Percentiles rank a stretch among this genome's conserved stretches.
phyloP scores from a whole-genome alignment of 2,797 vertebrate genomes.

The Cynodonichthys magdalenae region DNA sequence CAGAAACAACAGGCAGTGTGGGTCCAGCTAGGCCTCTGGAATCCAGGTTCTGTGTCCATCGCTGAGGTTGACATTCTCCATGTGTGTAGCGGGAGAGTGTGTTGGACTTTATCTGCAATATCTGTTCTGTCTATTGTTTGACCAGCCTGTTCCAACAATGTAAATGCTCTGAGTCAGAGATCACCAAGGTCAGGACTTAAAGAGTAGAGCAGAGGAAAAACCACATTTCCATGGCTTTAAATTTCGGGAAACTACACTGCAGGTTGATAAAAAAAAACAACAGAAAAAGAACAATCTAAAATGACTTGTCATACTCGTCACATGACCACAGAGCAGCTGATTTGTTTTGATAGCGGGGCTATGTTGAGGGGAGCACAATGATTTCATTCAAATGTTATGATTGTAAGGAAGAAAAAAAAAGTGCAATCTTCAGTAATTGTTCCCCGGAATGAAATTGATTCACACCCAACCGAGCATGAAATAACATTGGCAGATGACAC shows the following conservation, averaged over 20 bases:
- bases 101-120: constrained; percentile 67
- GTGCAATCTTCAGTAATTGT: constrained; percentile 84
- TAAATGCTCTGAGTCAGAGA: constrained; percentile 70
- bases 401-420: constrained; percentile 66
- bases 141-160: constrained; percentile 62
- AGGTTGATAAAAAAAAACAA: constrained; percentile 24
- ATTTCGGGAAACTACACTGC: constrained; percentile 27
- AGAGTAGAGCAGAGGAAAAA: constrained; percentile 31
- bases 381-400: constrained; percentile 82
- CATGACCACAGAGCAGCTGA: constrained; percentile 57
- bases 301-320: constrained; percentile 49
- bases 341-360: constrained; percentile 63
- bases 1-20: constrained; percentile 66
- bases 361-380: constrained; percentile 65
- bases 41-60: constrained; percentile 51
- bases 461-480: constrained; percentile 84
- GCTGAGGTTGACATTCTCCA: constrained; percentile 58
- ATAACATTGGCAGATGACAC: constrained; percentile 86
- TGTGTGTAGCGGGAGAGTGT: constrained; percentile 64
- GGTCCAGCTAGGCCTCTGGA: constrained; percentile 45
- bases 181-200: constrained; percentile 61
- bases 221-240: constrained; percentile 52
- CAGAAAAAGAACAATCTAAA: constrained; percentile 26
- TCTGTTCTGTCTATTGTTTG: constrained; percentile 67
- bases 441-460: constrained; percentile 85